Evolutionary conservation across 2,113 vertebrate genomes (phyloP).

Genomic region (Bujurquina vittata): DNA sequence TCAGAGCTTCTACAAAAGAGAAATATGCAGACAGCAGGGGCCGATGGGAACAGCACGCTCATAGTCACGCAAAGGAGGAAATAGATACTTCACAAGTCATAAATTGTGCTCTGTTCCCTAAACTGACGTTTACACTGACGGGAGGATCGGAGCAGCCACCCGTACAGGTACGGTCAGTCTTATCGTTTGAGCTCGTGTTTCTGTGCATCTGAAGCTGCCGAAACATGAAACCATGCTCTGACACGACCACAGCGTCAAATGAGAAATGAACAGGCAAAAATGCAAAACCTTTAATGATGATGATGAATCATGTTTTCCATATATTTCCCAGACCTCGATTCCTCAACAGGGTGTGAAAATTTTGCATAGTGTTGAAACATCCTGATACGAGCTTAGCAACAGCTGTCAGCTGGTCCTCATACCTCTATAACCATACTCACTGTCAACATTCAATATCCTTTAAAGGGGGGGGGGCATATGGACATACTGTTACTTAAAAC

Average conservation of each 20-base stretch:
- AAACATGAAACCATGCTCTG: neutral
- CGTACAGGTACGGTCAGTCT: neutral
- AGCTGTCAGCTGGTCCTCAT: conserved; percentile 35
- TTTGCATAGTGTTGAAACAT: neutral
- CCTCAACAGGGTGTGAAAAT: conserved; percentile 41
- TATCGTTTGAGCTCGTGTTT: neutral
- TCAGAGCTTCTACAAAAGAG: neutral
- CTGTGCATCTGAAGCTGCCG: neutral
- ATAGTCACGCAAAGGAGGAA: conserved; percentile 17
- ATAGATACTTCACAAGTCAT: neutral
- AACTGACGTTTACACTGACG: conserved; percentile 20
- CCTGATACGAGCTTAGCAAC: neutral
- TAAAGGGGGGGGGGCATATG: rapidly evolving
- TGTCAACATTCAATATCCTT: neutral
- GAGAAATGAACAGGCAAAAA: neutral
- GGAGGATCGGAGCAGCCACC: neutral
- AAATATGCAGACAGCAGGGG: neutral
- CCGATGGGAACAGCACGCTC: conserved; percentile 35
- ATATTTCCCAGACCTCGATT: neutral
- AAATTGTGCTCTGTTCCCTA: conserved; percentile 17
- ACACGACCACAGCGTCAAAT: neutral
- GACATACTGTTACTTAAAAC: neutral
- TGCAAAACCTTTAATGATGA: neutral
- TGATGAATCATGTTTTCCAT: conserved; percentile 10
- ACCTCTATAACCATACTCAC: neutral